Conservation (phyloP, 2,113 vertebrate genomes). For the Ciconia maguari region DNA sequence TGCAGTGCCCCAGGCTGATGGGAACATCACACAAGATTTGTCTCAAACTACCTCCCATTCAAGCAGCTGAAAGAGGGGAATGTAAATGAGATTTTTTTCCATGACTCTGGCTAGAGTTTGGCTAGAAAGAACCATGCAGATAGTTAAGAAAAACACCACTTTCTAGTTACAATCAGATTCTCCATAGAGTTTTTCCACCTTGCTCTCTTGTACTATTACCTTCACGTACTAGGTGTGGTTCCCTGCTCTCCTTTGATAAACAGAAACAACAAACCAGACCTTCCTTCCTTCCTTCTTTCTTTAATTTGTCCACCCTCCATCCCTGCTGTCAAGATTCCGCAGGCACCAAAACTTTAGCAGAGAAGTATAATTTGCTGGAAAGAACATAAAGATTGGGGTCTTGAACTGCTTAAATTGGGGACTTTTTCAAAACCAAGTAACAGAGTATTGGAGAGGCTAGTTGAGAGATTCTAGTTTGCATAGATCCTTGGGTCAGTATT, state of each 20-base stretch:
- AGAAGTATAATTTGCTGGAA: not conserved
- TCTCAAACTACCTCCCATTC: not conserved
- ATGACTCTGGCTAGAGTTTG: not conserved
- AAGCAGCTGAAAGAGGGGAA: not conserved
- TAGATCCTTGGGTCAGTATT: not conserved
- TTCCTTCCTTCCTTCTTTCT: not conserved
- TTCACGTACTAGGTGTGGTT: accelerated
- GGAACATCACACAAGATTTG: not conserved
- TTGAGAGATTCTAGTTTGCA: not conserved
- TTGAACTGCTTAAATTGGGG: not conserved
- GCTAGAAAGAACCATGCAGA: not conserved
- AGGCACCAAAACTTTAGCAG: not conserved
- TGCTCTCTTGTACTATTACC: not conserved
- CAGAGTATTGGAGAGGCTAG: not conserved
- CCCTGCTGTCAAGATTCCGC: not conserved
- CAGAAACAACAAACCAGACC: not conserved
- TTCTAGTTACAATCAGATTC: not conserved
- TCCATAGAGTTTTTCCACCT: not conserved
- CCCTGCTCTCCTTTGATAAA: not conserved
- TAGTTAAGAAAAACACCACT: not conserved
- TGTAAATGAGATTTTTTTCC: not conserved
- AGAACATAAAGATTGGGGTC: not conserved
- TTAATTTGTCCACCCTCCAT: not conserved
- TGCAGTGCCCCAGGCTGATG: not conserved
- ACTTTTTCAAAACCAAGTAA: not conserved